phyloP scores from a whole-genome alignment of 2,797 vertebrate genomes.

The Ctenochaetus hawaiiensis region DNA sequence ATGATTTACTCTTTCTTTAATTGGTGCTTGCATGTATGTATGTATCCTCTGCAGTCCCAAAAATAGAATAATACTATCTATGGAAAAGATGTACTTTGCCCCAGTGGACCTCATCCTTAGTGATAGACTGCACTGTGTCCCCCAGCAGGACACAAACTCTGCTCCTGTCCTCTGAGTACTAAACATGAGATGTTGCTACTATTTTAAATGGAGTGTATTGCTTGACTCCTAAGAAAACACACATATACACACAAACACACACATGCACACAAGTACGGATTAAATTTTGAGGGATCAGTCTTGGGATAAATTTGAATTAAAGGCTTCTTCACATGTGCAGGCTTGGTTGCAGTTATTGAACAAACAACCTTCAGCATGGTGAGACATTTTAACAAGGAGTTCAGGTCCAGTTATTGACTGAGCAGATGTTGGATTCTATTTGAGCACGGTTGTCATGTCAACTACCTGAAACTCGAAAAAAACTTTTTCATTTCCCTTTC shows the following conservation, averaged over 20 bases:
- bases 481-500: conserved; percentile 49
- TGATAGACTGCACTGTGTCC: conserved; percentile 7
- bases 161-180: not conserved
- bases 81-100: conserved; percentile 39
- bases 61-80: conserved; percentile 28
- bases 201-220: not conserved
- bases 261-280: not conserved
- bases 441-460: conserved; percentile 69
- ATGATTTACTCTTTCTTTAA: conserved; percentile 63
- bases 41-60: conserved; percentile 23
- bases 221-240: not conserved
- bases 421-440: conserved; percentile 58
- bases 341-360: conserved; percentile 42
- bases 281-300: conserved; percentile 21
- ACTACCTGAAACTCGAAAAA: conserved; percentile 49
- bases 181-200: conserved; percentile 4
- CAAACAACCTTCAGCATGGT: conserved; percentile 35
- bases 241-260: no score
- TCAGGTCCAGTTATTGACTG: conserved; percentile 53
- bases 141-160: conserved; percentile 11
- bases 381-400: conserved; percentile 62
- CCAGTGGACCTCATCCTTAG: conserved; percentile 39
- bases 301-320: conserved; percentile 37
- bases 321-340: conserved; percentile 34
- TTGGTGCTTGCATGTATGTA: conserved; percentile 20